Conservation (phyloP, 2,888 invertebrate species). For the Neoascia interrupta region DNA sequence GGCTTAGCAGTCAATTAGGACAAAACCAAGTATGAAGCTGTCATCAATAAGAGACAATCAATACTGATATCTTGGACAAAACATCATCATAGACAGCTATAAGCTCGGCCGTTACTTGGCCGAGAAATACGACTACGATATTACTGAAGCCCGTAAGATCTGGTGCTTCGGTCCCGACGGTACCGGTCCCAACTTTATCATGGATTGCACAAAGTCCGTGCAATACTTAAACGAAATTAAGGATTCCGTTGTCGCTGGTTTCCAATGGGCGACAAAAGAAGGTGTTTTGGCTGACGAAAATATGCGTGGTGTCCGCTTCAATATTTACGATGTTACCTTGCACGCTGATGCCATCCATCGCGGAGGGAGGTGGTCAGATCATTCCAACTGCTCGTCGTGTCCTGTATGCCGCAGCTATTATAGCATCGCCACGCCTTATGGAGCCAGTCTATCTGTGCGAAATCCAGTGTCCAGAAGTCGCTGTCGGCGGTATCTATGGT, state of each 20-base stretch:
- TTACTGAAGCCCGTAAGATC: constrained; percentile 98
- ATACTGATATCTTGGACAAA: too few relatives aligned
- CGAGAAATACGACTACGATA: constrained; percentile 98
- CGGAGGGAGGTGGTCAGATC: constrained; percentile 99
- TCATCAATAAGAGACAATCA: too few relatives aligned
- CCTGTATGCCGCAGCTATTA: constrained; percentile 96
- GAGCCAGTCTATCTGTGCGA: constrained; percentile 99
- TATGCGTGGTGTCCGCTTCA: constrained; percentile 95
- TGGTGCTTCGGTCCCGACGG: constrained; percentile 99
- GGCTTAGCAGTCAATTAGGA: too few relatives aligned
- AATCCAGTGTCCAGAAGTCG: constrained; percentile 98
- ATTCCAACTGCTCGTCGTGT: constrained; percentile 99
- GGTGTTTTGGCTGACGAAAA: constrained; percentile 99
- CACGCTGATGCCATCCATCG: constrained; percentile 99
- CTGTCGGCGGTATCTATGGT: constrained; percentile 98
- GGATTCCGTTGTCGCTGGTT: constrained; percentile 99
- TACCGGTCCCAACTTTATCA: constrained; percentile 97
- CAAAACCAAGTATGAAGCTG: too few relatives aligned
- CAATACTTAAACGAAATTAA: constrained; percentile 99
- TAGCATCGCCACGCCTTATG: constrained; percentile 96
- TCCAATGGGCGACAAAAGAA: constrained; percentile 99
- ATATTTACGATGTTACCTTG: constrained; percentile 99
- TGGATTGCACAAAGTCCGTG: constrained; percentile 99
- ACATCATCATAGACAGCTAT: too few relatives aligned
- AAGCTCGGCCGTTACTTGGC: constrained; percentile 89